phyloP scores from a whole-genome alignment of 2,888 invertebrate species.

The Lochmaea capreae region DNA sequence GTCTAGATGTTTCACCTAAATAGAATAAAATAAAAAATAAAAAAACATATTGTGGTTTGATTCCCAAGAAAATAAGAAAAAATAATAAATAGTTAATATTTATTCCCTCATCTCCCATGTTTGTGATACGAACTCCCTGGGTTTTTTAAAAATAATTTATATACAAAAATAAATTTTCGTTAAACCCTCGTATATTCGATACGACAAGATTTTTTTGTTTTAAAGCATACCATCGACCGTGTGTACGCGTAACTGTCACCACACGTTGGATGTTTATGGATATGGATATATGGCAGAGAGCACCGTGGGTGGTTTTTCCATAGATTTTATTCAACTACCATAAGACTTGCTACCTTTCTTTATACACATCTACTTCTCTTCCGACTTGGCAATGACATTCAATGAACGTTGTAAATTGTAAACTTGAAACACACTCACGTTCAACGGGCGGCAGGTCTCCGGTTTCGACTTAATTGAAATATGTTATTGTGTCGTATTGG shows the following conservation, averaged over 20 bases:
- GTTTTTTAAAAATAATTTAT: no score
- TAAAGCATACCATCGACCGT: conserved; percentile 1
- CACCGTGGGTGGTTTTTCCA: conserved; percentile 26
- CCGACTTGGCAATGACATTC: conserved; percentile 37
- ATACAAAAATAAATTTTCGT: not conserved
- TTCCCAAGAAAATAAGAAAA: no score
- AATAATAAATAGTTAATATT: no score
- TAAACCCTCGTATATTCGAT: not conserved
- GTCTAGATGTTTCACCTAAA: no score
- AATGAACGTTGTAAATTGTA: conserved; percentile 36
- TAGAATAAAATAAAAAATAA: no score
- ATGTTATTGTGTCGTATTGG: not conserved
- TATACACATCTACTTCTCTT: conserved; percentile 26
- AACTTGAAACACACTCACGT: conserved; percentile 27
- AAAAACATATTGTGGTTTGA: no score
- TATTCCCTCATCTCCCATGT: no score
- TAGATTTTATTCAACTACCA: conserved; percentile 13
- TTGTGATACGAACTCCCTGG: no score
- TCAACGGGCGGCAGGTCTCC: conserved; percentile 13
- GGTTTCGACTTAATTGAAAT: not conserved
- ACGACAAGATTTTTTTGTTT: not conserved
- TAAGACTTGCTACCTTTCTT: conserved; percentile 8
- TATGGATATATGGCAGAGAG: conserved; percentile 27
- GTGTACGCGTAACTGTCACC: conserved; percentile 25
- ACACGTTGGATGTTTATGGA: conserved; percentile 24